A percentile compares a stretch with the other conserved stretches of the same genome.
Evolutionary conservation across 2,113 vertebrate species (phyloP).

Genomic region (Melospiza georgiana): DNA sequence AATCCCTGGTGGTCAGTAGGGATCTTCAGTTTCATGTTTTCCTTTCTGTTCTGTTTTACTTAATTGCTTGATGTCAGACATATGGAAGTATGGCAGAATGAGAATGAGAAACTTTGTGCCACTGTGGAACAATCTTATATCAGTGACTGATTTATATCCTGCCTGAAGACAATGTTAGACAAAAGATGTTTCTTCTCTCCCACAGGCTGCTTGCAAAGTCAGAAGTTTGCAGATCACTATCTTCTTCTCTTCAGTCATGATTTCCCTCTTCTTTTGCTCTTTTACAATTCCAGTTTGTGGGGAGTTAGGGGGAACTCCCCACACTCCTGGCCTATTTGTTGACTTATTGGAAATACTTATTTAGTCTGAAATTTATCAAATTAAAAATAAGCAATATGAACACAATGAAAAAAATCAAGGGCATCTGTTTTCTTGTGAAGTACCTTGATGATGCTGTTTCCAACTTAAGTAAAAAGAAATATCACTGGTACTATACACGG

Average conservation of each 20-base stretch:
- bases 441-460: background rate
- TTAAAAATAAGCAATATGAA: background rate
- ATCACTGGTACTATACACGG: background rate
- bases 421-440: background rate
- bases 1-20: background rate
- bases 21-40: background rate
- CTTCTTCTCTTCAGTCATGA: conserved; percentile 35
- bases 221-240: conserved; percentile 62
- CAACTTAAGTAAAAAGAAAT: background rate
- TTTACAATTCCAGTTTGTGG: conserved; percentile 41
- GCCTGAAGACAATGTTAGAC: background rate
- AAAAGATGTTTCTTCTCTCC: conserved; percentile 22
- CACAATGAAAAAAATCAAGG: background rate
- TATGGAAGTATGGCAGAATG: background rate
- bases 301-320: conserved; percentile 32
- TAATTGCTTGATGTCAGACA: background rate
- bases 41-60: background rate
- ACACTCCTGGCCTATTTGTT: conserved; percentile 53
- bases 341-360: conserved; percentile 37
- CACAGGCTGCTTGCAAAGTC: conserved; percentile 44
- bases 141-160: conserved; percentile 54
- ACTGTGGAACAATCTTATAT: background rate
- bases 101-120: background rate
- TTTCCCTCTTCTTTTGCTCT: conserved; percentile 35
- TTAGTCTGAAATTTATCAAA: background rate